phyloP scores from a whole-genome alignment of 2,888 invertebrate species.

The Microctonus brassicae region DNA sequence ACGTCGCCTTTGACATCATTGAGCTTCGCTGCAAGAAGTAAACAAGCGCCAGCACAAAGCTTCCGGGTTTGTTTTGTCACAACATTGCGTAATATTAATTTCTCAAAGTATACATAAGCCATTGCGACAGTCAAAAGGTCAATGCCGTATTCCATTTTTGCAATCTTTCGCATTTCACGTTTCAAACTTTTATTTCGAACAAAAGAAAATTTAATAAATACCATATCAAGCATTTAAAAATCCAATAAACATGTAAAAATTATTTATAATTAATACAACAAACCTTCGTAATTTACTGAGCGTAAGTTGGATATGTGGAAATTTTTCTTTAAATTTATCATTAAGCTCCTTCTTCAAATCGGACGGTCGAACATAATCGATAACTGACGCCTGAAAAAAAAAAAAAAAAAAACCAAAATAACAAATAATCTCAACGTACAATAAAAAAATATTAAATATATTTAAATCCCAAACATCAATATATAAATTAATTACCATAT shows the following conservation, averaged over 20 bases:
- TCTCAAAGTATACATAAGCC: conserved; percentile 98
- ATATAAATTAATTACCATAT: conserved; percentile 74
- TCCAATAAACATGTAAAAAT: background rate
- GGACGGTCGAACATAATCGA: conserved; percentile 95
- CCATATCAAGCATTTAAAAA: background rate
- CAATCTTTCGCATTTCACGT: conserved; percentile 94
- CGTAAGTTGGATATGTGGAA: conserved; percentile 94
- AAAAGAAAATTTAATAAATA: conserved; percentile 11
- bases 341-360: conserved; percentile 97
- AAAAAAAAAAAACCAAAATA: conserved; percentile 26
- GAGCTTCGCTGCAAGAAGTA: conserved; percentile 94
- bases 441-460: too few relatives aligned
- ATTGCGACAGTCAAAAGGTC: conserved; percentile 95
- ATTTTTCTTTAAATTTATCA: conserved; percentile 95
- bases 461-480: background rate
- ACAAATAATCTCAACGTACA: conserved; percentile 46
- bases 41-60: conserved; percentile 94
- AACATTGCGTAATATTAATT: conserved; percentile 89
- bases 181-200: conserved; percentile 77
- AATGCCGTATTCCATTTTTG: conserved; percentile 83
- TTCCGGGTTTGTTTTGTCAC: conserved; percentile 97
- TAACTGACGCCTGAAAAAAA: conserved; percentile 83
- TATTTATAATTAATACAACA: conserved; percentile 40
- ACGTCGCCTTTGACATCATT: conserved; percentile 96
- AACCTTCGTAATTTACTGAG: conserved; percentile 96